Evolutionary conservation across 2,113 vertebrate species (phyloP), one percentile per base, ranked within the genome.

Genomic region (Nycticebus coucang): DNA sequence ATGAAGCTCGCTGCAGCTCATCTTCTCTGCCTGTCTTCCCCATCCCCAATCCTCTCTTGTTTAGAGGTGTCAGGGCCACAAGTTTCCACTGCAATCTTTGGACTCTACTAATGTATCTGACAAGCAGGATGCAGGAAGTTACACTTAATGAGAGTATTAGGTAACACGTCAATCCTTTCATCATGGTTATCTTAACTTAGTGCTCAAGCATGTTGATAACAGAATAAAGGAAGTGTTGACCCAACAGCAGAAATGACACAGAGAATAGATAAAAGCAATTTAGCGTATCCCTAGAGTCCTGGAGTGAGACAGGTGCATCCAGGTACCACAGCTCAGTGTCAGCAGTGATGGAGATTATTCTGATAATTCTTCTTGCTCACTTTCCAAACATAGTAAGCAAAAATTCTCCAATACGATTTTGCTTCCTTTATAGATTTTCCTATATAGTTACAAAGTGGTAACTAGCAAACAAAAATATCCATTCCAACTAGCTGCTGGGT

Each of bases 351-450:
- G 33, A 28, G 22, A 86, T 72, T 66, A 60, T 45, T 92, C 33
- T 41, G 33, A 28, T 37, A 89, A 94, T 5, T 77, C 57, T 66
- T 57, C 59, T 62, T 35, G 15, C 7, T 88, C 33, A 33, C 77
- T 93, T 93, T 72, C 33, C 19, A 72, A 95, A 82, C 21, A 92
- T 15, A 11, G 50, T 45, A 80, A 95, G 35, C 14, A 89, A 69
- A 69, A 74, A 69, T 53, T 85, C 59, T n/a, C 28, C 81, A 81
- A 53, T 22, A 71, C 22, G 41, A 96, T 74, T 79, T 87, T 68
- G 9, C 85, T 89, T 81, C 89, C 2, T 81, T 89, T 53, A 79
- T 5, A 33, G 33, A 22, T 66, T 82, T 77, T 62, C 62, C 14
- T 41, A 24, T 35, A 62, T 10, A 77, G 6, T 89, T 91, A 84